Percentiles rank a stretch among this genome's conserved stretches.
phyloP scores from a whole-genome alignment of 2,113 vertebrate species.

The Phasianus colchicus region DNA sequence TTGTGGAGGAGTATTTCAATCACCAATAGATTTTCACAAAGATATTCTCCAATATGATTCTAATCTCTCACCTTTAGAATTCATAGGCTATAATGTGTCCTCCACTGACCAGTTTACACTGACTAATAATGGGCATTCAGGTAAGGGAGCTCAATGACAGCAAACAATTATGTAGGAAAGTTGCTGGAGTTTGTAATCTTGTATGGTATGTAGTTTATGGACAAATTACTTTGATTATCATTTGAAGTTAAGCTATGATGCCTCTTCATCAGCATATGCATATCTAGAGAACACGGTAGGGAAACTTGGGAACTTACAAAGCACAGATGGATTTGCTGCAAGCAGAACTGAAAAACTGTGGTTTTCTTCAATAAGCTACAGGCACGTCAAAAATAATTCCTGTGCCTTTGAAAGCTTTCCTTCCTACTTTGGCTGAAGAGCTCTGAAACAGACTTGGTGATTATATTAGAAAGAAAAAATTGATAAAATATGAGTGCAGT shows the following conservation, averaged over 20 bases:
- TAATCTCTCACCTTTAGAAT: conserved; percentile 82
- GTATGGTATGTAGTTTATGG: background rate
- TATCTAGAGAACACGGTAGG: background rate
- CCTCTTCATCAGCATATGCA: background rate
- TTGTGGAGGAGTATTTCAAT: conserved; percentile 90
- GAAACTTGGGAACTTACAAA: background rate
- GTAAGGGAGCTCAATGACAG: conserved; percentile 72
- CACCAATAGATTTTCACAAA: conserved; percentile 89
- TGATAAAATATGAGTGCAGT: background rate
- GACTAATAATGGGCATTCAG: conserved; percentile 92
- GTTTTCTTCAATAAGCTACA: background rate
- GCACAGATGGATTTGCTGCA: background rate
- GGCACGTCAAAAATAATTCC: background rate
- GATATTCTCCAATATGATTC: conserved; percentile 88
- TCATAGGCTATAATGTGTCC: conserved; percentile 87
- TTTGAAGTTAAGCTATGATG: background rate
- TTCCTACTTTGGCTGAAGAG: background rate
- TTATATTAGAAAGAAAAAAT: background rate
- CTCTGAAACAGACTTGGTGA: background rate
- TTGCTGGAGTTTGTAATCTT: background rate
- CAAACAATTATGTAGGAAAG: background rate
- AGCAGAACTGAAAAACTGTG: background rate
- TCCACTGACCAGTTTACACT: conserved; percentile 82
- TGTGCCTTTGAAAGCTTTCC: background rate
- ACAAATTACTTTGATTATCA: background rate